Percentiles rank a stretch among this genome's conserved stretches.
These are phyloP conservation scores for Ylistrum balloti DNA, from an alignment of 1,140 invertebrate genomes.

Conservation along the genomic window DNA sequence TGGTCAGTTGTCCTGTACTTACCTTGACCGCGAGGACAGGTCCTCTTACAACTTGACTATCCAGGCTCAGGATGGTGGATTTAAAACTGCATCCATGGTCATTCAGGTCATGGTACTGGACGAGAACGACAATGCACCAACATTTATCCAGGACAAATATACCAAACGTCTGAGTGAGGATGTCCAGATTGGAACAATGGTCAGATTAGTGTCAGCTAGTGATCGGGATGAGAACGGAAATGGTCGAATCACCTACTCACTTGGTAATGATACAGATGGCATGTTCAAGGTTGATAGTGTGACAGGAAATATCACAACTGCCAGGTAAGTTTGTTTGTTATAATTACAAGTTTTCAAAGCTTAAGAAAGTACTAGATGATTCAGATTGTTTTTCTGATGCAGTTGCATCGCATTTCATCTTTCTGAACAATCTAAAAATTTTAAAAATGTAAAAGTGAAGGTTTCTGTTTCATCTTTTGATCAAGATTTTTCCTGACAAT, in stretches of 20 bases:
- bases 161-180: conserved; percentile 84
- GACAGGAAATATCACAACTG: conserved; percentile 76
- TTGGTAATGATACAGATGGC: conserved; percentile 82
- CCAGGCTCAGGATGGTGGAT: conserved; percentile 86
- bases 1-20: conserved; percentile 67
- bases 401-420: too few relatives aligned
- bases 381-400: too few relatives aligned
- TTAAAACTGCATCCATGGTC: conserved; percentile 44
- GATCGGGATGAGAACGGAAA: conserved; percentile 92
- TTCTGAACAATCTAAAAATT: too few relatives aligned
- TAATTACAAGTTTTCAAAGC: too few relatives aligned
- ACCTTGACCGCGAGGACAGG: conserved; percentile 92
- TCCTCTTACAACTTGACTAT: conserved; percentile 91
- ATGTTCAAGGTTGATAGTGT: conserved; percentile 75
- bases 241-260: conserved; percentile 83
- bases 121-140: conserved; percentile 74
- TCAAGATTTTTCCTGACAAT: too few relatives aligned
- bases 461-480: too few relatives aligned
- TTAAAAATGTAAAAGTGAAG: too few relatives aligned
- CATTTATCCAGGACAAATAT: conserved; percentile 65
- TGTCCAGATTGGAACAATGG: conserved; percentile 65
- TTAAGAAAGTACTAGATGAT: not conserved
- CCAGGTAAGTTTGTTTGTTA: conserved; percentile 80
- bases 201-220: conserved; percentile 88
- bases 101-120: conserved; percentile 70